These are phyloP conservation scores for Salvelinus fontinalis DNA, from an alignment of 2,113 vertebrate genomes.

Conservation along the genomic window DNA sequence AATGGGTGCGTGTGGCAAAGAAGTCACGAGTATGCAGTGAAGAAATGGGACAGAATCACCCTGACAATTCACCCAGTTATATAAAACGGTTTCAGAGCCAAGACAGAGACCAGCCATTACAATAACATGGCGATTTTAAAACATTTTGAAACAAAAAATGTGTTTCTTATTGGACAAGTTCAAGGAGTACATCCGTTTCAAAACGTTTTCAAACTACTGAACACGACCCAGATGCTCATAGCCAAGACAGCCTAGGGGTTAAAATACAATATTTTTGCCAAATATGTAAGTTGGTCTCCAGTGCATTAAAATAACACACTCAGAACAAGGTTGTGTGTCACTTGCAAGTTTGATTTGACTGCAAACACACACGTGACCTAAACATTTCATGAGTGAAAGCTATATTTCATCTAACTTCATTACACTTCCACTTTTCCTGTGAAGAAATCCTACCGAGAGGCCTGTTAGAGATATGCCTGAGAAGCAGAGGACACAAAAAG, in stretches of 20 bases:
- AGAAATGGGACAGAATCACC: not conserved
- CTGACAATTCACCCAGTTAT: not conserved
- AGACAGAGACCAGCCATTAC: not conserved
- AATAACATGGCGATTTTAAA: too few species aligned
- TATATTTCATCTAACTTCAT: not conserved
- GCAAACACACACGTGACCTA: not conserved
- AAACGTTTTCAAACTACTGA: too few species aligned
- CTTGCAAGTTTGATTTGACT: not conserved
- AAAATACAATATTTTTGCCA: not conserved
- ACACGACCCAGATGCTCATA: not conserved
- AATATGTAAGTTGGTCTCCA: too few species aligned
- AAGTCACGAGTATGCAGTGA: not conserved
- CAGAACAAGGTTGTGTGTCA: not conserved
- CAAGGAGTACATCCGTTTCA: too few species aligned
- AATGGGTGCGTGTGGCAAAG: not conserved
- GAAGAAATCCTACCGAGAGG: not conserved
- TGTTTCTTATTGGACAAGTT: too few species aligned
- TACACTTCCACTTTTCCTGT: not conserved
- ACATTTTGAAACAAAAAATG: too few species aligned
- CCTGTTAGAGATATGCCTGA: slow-evolving; percentile 7
- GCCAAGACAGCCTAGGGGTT: not conserved
- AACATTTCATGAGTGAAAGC: not conserved
- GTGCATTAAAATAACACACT: not conserved
- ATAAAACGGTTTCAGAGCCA: not conserved
- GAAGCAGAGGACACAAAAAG: not conserved